Evolutionary conservation across 1,140 invertebrate species (phyloP).

Genomic region (Leptoteleia sp.): DNA sequence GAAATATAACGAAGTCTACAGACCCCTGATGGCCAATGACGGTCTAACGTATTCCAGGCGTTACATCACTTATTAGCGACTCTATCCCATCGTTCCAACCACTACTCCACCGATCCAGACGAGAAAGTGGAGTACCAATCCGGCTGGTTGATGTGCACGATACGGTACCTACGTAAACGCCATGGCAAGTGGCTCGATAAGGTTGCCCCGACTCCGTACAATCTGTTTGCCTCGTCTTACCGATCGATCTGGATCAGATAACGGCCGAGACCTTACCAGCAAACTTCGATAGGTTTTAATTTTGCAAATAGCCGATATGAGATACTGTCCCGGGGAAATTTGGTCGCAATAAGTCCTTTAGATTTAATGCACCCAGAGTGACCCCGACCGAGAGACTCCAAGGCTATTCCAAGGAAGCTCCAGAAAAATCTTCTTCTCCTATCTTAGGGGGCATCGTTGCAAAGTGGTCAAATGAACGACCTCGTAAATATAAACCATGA

Average conservation of each 20-base stretch:
- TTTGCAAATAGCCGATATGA: neutral
- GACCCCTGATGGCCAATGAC: constrained; percentile 36
- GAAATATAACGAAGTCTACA: too few species aligned
- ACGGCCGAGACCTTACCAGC: constrained; percentile 4
- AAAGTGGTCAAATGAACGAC: too few species aligned
- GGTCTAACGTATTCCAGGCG: constrained; percentile 12
- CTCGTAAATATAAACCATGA: too few species aligned
- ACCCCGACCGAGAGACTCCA: too few species aligned
- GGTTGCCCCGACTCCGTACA: constrained; percentile 21
- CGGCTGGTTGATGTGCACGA: neutral
- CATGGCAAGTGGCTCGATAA: constrained; percentile 8
- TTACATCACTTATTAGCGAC: constrained; percentile 43
- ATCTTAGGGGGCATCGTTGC: too few species aligned
- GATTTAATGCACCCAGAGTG: too few species aligned
- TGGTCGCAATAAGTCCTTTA: neutral
- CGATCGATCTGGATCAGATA: constrained; percentile 38
- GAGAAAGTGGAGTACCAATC: constrained; percentile 34
- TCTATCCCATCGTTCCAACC: too few species aligned
- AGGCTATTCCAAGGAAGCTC: too few species aligned
- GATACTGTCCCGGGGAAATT: neutral
- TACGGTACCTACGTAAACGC: too few species aligned
- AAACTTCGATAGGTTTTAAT: constrained; percentile 8
- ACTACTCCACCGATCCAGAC: neutral
- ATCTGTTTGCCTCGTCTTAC: constrained; percentile 13
- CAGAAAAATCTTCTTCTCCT: too few species aligned